Conservation (phyloP, 2,113 vertebrate genomes). For the Eupsittula cactorum region DNA sequence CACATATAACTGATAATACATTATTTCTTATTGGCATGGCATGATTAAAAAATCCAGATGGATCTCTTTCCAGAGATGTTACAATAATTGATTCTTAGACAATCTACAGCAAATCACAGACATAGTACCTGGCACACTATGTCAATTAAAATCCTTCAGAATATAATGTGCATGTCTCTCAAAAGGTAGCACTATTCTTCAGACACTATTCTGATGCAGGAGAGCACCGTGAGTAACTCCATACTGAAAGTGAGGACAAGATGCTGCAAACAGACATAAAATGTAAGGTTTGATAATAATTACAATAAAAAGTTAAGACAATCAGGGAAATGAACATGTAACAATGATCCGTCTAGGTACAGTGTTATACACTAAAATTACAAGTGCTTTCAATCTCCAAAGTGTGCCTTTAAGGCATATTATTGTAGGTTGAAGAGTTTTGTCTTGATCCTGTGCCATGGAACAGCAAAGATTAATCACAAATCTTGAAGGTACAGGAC, state of each 20-base stretch:
- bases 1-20: background rate
- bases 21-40: background rate
- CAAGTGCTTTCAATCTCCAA: background rate
- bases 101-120: background rate
- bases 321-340: background rate
- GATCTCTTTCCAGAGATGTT: background rate
- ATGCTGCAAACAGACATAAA: background rate
- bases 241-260: background rate
- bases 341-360: background rate
- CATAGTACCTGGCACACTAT: background rate
- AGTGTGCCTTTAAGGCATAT: background rate
- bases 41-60: background rate
- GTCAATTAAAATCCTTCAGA: background rate
- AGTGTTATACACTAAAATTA: constrained; percentile 15
- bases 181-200: background rate
- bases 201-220: background rate
- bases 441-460: background rate
- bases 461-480: background rate
- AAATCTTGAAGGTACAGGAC: background rate
- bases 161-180: background rate
- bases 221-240: background rate
- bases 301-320: constrained; percentile 21
- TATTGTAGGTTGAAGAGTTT: background rate
- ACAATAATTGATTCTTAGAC: background rate
- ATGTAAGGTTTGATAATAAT: background rate